Base-by-base conservation (phyloP, 2,113 vertebrate species). In the Malurus elegans region DNA sequence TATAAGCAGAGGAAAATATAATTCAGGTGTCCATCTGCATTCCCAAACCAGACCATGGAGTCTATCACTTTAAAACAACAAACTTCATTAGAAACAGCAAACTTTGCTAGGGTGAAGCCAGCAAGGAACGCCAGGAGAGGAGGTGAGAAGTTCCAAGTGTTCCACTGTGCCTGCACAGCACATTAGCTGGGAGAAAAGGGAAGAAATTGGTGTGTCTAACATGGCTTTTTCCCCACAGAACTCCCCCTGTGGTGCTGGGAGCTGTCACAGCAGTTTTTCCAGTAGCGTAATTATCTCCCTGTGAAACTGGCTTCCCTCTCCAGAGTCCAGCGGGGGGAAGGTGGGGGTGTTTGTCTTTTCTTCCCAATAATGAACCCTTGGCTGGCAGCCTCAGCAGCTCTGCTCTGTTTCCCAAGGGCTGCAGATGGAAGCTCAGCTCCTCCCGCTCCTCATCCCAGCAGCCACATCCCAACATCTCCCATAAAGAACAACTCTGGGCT, bases 181-280 rank as follows among this genome's bases (percentile, higher is more conserved):
- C 10, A 12, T 40, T 21, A 47, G 24, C 53, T 9, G n/a, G 61
- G 57, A 81, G 34, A n/a, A 44, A 48, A 69, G 29, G 56, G 73
- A 78, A 95, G 51, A 28, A 42, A 73, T 2, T 26, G 23, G 6
- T 38, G 12, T 16, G 10, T 36, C 54, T 61, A 19, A n/a, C 42
- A 18, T 0, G 13, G 61, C 25, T 76, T 72, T 65, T 45, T 36
- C 58, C 45, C 66, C 62, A 29, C 34, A 61, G 42, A 64, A 57
- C 64, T 42, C 40, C 54, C 15, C 70, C 72, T 47, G 76, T 16
- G 60, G 69, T 45, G 60, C 87, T 38, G 26, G 14, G 65, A 96
- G 75, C 88, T 86, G 86, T 47, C 88, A 62, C 90, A 86, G 92
- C 72, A 87, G 61, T 81, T 95, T 80, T 93, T 75, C 86, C 93